These are phyloP conservation scores for Acanthis flammea DNA, from an alignment of 2,797 vertebrate genomes.

Conservation along the genomic window DNA sequence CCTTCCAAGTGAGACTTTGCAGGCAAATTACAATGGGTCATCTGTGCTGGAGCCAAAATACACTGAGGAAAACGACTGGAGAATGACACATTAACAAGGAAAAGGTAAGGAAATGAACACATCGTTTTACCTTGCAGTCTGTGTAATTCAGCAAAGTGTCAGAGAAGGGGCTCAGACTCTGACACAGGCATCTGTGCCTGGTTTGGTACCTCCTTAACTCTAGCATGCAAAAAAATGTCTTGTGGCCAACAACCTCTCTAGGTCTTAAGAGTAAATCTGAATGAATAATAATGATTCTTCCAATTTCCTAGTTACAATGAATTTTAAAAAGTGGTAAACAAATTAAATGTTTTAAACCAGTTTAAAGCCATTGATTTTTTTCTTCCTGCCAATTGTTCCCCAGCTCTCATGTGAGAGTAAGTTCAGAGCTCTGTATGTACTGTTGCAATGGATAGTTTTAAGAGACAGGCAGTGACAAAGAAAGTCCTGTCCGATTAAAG, in stretches of 20 bases:
- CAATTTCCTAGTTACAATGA: not conserved
- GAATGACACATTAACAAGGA: slow-evolving; percentile 4
- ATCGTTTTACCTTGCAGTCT: not conserved
- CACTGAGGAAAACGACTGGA: not conserved
- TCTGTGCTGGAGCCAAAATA: slow-evolving; percentile 31
- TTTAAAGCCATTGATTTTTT: not conserved
- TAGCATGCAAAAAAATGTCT: not conserved
- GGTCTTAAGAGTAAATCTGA: not conserved
- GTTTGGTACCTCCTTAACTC: not conserved
- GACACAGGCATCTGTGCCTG: not conserved
- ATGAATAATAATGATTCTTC: not conserved
- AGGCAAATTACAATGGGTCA: slow-evolving; percentile 5
- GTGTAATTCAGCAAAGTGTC: not conserved
- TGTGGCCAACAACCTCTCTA: not conserved
- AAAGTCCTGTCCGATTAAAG: not conserved
- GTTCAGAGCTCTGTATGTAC: not conserved
- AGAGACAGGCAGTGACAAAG: not conserved
- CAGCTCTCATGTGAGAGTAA: not conserved
- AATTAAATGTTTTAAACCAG: not conserved
- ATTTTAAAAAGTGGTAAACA: not conserved
- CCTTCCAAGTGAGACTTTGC: not conserved
- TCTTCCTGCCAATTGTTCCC: not conserved
- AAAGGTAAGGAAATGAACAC: slow-evolving; percentile 43
- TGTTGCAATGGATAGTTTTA: not conserved
- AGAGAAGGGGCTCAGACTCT: not conserved